Base-by-base conservation (phyloP, 2,113 vertebrate genomes). In the Channa maculata region DNA sequence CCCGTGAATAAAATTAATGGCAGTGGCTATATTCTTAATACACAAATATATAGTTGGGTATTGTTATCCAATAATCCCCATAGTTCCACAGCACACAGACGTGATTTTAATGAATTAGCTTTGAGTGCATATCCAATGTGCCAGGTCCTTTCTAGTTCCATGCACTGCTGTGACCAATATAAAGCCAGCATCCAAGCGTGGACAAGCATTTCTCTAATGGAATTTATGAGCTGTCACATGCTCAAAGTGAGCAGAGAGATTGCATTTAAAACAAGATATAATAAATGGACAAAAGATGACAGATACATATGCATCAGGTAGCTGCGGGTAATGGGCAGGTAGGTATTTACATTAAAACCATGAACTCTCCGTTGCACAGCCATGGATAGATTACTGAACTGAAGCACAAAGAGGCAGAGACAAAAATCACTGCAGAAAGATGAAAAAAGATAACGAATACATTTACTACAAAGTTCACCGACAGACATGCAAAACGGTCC, bases 51-150 rank as follows among this genome's bases (percentile, higher is more conserved):
- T 60, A 34, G 48, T 68, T 58, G 7, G 6, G 59, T 67, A 61
- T 63, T 86, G 85, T 64, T 82, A 77, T 90, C 33, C 71, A 81
- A 85, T 68, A 63, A 67, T 79, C 51, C 44, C 46, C 11, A 58
- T 65, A 81, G 71, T 68, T 61, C 37, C 45, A 15, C 50, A 65
- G 66, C 59, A 67, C 65, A 43, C 24, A 11, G 67, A 65, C 64
- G 44, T 5, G 48, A 63, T 57, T 81, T 81, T 77, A 89, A 88
- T 81, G 39, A 84, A 87, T 86, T 65, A 89, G 38, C 65, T 71
- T 38, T 60, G 69, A 83, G 83, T 82, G 73, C 71, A 68, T 48
- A 48, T 71, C 49, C 36, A 4, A 66, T 73, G 72, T 79, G 84
- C 80, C 82, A 82, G 71, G 51, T 75, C 65, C 41, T 65, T 48